These are phyloP conservation scores for Anarrhichthys ocellatus DNA, from an alignment of 2,113 vertebrate species.

Conservation along the genomic window DNA sequence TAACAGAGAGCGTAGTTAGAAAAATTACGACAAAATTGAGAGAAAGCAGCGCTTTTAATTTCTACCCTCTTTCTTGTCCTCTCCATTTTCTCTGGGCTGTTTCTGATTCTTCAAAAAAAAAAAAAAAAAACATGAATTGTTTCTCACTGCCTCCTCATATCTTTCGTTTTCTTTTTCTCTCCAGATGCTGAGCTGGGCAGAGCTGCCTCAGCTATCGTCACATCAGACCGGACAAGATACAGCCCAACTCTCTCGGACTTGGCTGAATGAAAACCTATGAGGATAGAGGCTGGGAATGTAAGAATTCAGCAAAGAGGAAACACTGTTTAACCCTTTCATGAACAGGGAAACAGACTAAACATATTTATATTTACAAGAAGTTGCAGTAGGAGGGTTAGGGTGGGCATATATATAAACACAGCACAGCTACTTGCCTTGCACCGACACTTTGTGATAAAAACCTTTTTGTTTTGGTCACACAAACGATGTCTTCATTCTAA, in stretches of 20 bases:
- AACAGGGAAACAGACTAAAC: neutral
- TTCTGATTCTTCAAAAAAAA: conserved; percentile 15
- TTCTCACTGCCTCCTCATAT: conserved; percentile 11
- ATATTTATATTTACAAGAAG: conserved; percentile 3
- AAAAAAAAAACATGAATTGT: conserved; percentile 18
- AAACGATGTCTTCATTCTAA: neutral
- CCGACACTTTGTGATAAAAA: neutral
- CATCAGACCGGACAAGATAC: conserved; percentile 56
- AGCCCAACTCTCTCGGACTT: conserved; percentile 43
- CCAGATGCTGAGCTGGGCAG: conserved; percentile 57
- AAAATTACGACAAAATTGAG: neutral
- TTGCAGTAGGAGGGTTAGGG: neutral
- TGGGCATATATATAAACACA: neutral
- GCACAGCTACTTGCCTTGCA: neutral
- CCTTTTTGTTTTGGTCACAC: neutral
- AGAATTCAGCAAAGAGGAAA: conserved; percentile 41
- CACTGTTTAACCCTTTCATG: conserved; percentile 33
- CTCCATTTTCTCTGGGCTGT: conserved; percentile 16
- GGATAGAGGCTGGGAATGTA: conserved; percentile 46
- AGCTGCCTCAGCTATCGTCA: conserved; percentile 33
- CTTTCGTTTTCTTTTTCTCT: conserved; percentile 22
- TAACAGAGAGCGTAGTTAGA: conserved; percentile 1
- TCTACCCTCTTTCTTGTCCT: conserved; percentile 5
- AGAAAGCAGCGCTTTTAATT: conserved; percentile 3
- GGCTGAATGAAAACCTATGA: conserved; percentile 42